Evolutionary conservation across 2,888 invertebrate genomes (phyloP).

Genomic region (Habrosyne pyritoides): DNA sequence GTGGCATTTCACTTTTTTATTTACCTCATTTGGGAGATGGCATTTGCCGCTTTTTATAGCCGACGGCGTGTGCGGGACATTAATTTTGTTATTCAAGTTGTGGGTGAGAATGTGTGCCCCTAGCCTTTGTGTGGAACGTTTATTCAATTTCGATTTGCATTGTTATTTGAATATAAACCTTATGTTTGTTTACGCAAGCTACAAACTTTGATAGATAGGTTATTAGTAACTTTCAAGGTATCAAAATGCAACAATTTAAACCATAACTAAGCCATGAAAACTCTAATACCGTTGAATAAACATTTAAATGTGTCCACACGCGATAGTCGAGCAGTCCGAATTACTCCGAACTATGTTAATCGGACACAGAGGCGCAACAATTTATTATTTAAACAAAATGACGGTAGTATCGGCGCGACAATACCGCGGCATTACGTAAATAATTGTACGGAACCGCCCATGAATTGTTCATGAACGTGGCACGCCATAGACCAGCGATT

Average conservation of each 20-base stretch:
- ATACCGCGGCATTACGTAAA: constrained; percentile 54
- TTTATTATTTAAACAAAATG: constrained; percentile 65
- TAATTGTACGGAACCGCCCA: constrained; percentile 58
- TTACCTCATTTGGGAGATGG: constrained; percentile 79
- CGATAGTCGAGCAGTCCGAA: not conserved
- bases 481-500: constrained; percentile 9
- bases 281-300: not conserved
- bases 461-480: constrained; percentile 59
- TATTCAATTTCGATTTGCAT: constrained; percentile 18
- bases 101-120: constrained; percentile 44
- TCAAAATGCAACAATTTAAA: too few species aligned
- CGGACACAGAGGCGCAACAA: constrained; percentile 34
- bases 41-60: constrained; percentile 76
- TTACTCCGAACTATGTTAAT: constrained; percentile 48
- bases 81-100: constrained; percentile 68
- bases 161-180: constrained; percentile 29
- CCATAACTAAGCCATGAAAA: not conserved
- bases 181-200: too few species aligned
- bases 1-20: constrained; percentile 80
- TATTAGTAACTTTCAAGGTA: too few species aligned
- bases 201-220: too few species aligned
- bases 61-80: constrained; percentile 74
- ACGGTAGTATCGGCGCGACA: constrained; percentile 39
- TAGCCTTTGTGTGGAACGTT: constrained; percentile 41
- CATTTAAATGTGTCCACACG: constrained; percentile 3